Evolutionary conservation across 2,113 vertebrate genomes (phyloP).

Genomic region (Erythrolamprus reginae): DNA sequence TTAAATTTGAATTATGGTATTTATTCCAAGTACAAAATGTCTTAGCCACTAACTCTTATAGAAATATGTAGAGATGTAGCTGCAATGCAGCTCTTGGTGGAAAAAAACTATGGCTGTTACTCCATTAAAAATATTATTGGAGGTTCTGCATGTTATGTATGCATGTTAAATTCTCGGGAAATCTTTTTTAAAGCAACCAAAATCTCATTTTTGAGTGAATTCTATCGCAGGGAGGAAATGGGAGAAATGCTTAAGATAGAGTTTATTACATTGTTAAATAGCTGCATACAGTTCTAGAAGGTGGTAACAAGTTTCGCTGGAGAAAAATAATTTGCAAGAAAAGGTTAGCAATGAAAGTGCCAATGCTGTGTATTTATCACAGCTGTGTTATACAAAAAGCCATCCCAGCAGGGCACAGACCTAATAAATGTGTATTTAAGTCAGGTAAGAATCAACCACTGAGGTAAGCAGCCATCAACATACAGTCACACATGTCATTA

Average conservation of each 20-base stretch:
- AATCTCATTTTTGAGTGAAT: neutral
- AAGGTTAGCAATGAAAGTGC: neutral
- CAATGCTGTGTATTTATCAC: conserved; percentile 18
- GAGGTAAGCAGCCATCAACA: neutral
- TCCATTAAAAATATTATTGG: neutral
- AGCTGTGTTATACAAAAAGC: neutral
- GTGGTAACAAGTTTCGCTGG: neutral
- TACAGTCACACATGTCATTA: conserved; percentile 17
- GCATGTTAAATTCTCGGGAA: neutral
- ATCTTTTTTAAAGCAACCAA: neutral
- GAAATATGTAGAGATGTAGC: neutral
- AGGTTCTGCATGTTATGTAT: neutral
- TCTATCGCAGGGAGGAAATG: neutral
- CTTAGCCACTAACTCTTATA: neutral
- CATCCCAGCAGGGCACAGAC: neutral
- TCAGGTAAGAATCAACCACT: neutral
- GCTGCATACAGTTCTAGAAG: neutral
- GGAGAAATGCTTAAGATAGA: neutral
- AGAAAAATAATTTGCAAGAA: conserved; percentile 1
- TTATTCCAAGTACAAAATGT: neutral
- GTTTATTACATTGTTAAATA: neutral
- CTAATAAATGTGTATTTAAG: conserved; percentile 15
- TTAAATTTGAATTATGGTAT: neutral
- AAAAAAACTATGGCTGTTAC: neutral
- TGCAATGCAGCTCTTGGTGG: neutral